Percentiles rank a stretch among this genome's conserved stretches.
These are phyloP conservation scores for Poeciliopsis turneri DNA, from an alignment of 2,797 vertebrate species.

Conservation along the genomic window DNA sequence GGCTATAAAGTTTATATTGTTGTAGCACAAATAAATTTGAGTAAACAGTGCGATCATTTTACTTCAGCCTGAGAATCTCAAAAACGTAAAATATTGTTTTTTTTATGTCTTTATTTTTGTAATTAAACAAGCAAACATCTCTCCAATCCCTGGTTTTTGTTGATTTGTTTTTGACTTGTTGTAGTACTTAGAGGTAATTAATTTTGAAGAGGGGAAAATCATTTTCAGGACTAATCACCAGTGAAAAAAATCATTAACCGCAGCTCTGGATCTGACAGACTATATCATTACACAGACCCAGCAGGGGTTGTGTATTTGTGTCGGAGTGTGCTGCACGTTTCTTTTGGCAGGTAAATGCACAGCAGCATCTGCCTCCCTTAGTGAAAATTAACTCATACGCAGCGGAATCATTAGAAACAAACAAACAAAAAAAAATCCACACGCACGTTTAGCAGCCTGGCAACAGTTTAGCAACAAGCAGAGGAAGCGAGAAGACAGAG, in stretches of 20 bases:
- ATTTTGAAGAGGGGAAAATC: slow-evolving; percentile 10
- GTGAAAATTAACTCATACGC: slow-evolving; percentile 45
- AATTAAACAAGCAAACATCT: slow-evolving; percentile 17
- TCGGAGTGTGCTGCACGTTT: slow-evolving; percentile 35
- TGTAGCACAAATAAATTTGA: neutral
- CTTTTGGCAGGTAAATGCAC: slow-evolving; percentile 56
- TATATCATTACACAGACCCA: slow-evolving; percentile 36
- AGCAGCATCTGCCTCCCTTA: slow-evolving; percentile 58
- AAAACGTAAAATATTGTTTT: neutral
- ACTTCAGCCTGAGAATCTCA: neutral
- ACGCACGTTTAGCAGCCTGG: slow-evolving; percentile 50
- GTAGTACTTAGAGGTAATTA: slow-evolving; percentile 15
- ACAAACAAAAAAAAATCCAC: slow-evolving; percentile 10
- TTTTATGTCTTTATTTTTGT: neutral
- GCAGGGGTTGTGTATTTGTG: slow-evolving; percentile 20
- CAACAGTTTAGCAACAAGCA: slow-evolving; percentile 64
- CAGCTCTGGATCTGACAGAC: slow-evolving; percentile 27
- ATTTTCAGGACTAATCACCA: slow-evolving; percentile 23
- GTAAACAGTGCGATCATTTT: neutral
- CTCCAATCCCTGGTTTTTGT: slow-evolving; percentile 16
- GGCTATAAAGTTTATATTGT: neutral
- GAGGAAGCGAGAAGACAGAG: slow-evolving; percentile 53
- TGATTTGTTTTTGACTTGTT: slow-evolving; percentile 26
- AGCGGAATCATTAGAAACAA: slow-evolving; percentile 34
- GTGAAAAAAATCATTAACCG: slow-evolving; percentile 25